Evolutionary conservation across 2,797 vertebrate genomes (phyloP).

Genomic region (Phrynocephalus vlangalii): DNA sequence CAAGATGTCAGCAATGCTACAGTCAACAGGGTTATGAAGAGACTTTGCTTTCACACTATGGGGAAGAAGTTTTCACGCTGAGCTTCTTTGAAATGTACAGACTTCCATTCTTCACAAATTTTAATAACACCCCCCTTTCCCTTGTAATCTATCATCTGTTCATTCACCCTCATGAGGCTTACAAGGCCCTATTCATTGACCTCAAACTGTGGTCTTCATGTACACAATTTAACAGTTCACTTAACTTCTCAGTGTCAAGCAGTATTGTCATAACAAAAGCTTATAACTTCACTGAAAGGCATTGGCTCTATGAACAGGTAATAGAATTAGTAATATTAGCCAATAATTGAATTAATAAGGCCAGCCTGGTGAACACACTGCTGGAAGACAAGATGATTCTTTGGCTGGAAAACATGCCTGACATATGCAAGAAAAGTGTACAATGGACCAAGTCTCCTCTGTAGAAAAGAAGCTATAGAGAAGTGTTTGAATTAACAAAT

Average conservation of each 20-base stretch:
- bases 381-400: no score
- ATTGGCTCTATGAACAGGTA: no score
- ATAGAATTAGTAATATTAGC: no score
- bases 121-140: slow-evolving; percentile 37
- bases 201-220: slow-evolving; percentile 38
- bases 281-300: slow-evolving; percentile 53
- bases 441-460: no score
- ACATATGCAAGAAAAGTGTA: no score
- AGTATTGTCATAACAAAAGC: slow-evolving; percentile 30
- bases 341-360: no score
- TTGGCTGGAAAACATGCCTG: no score
- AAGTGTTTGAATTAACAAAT: no score
- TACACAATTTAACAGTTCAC: slow-evolving; percentile 55
- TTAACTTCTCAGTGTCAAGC: slow-evolving; percentile 48
- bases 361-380: no score
- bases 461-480: no score
- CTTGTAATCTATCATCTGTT: slow-evolving; percentile 44
- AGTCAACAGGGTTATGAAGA: slow-evolving; percentile 45
- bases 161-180: slow-evolving; percentile 43
- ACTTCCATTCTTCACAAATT: slow-evolving; percentile 41
- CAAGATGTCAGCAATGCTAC: slow-evolving; percentile 44
- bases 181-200: slow-evolving; percentile 22
- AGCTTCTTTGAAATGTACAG: slow-evolving; percentile 39
- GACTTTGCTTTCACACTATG: slow-evolving; percentile 12
- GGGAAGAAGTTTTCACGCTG: slow-evolving; percentile 25